Percentiles rank a stretch among this genome's conserved stretches.
phyloP scores from a whole-genome alignment of 1,140 invertebrate genomes.

The Condylostylus longicornis region DNA sequence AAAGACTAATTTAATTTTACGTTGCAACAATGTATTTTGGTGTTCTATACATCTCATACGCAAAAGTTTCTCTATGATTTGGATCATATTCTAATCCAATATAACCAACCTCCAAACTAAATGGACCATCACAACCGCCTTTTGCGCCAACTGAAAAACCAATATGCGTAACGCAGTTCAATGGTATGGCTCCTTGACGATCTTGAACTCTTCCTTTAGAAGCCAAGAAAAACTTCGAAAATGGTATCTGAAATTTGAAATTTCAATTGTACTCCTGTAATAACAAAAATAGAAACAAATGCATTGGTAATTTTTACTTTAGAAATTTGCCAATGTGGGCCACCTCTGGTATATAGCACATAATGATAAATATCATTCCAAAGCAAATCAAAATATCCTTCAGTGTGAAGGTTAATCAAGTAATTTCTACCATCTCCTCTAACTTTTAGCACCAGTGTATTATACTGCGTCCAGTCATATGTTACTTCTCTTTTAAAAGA shows the following conservation, averaged over 20 bases:
- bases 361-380: conserved; percentile 78
- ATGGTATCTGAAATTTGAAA: conserved; percentile 79
- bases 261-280: too few species aligned
- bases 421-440: conserved; percentile 86
- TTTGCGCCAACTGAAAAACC: conserved; percentile 70
- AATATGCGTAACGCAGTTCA: conserved; percentile 48
- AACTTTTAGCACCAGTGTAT: conserved; percentile 67
- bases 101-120: conserved; percentile 86
- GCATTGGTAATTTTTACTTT: conserved; percentile 40
- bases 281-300: conserved; percentile 54
- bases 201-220: conserved; percentile 81
- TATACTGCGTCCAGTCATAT: conserved; percentile 63
- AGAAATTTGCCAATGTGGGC: conserved; percentile 88
- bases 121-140: conserved; percentile 53
- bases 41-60: conserved; percentile 78
- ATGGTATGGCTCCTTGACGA: conserved; percentile 45
- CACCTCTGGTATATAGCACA: conserved; percentile 77
- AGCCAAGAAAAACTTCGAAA: conserved; percentile 79
- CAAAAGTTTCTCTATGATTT: conserved; percentile 61
- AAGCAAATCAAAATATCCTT: conserved; percentile 56
- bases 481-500: conserved; percentile 61
- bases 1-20: too few species aligned
- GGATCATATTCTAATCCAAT: conserved; percentile 70
- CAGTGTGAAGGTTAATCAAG: conserved; percentile 54
- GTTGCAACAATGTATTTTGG: conserved; percentile 45